phyloP scores from a whole-genome alignment of 1,140 invertebrate genomes.

The Leptopilina boulardi region DNA sequence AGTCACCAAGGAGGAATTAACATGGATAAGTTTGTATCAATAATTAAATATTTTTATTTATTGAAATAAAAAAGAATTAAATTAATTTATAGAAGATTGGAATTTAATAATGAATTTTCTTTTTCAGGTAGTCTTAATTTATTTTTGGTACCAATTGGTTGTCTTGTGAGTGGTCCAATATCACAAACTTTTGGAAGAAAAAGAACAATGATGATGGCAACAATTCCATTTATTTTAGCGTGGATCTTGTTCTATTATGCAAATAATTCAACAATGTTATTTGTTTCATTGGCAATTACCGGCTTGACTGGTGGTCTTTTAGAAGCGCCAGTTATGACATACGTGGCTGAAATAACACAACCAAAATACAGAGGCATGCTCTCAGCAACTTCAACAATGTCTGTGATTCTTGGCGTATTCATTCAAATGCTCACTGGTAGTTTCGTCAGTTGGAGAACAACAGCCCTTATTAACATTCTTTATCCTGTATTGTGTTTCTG shows the following conservation, averaged over 20 bases:
- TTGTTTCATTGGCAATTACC: slow-evolving; percentile 81
- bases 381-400: slow-evolving; percentile 83
- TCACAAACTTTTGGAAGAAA: slow-evolving; percentile 83
- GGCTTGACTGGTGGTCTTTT: slow-evolving; percentile 85
- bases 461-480: slow-evolving; percentile 81
- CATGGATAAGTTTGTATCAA: slow-evolving; percentile 83
- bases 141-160: slow-evolving; percentile 86
- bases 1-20: slow-evolving; percentile 81
- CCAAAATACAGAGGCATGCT: slow-evolving; percentile 85
- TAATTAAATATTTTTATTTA: slow-evolving; percentile 32
- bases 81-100: slow-evolving; percentile 40
- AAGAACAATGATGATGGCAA: slow-evolving; percentile 84
- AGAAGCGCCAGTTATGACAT: slow-evolving; percentile 88
- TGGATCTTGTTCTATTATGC: slow-evolving; percentile 85
- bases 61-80: not conserved
- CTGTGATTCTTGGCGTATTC: slow-evolving; percentile 84
- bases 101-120: slow-evolving; percentile 28
- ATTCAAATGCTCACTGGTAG: slow-evolving; percentile 83
- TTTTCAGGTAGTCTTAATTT: slow-evolving; percentile 84
- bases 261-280: slow-evolving; percentile 78
- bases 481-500: slow-evolving; percentile 82
- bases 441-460: slow-evolving; percentile 82
- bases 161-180: slow-evolving; percentile 82
- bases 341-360: slow-evolving; percentile 87
- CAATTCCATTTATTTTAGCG: slow-evolving; percentile 83